Evolutionary conservation across 2,797 vertebrate genomes (phyloP).

Genomic region (Gymnodraco acuticeps): DNA sequence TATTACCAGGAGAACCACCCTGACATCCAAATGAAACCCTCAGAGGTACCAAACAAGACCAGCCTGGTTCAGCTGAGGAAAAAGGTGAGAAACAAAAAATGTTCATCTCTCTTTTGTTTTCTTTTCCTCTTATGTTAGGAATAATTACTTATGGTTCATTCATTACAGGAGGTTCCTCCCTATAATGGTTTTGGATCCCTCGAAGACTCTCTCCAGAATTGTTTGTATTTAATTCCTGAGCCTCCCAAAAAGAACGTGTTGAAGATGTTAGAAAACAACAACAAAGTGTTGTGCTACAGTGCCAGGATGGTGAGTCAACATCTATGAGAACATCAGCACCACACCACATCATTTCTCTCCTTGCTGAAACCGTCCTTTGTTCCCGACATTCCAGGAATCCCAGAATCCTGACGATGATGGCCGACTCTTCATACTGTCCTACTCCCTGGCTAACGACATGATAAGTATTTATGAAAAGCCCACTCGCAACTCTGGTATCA

Average conservation of each 20-base stretch:
- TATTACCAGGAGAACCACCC: constrained; percentile 89
- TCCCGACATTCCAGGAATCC: constrained; percentile 85
- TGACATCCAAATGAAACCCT: constrained; percentile 80
- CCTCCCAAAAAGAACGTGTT: constrained; percentile 87
- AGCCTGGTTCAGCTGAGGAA: constrained; percentile 57
- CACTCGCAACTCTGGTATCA: constrained; percentile 90
- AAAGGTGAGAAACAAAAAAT: constrained; percentile 77
- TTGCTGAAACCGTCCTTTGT: background rate
- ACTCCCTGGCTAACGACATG: constrained; percentile 88
- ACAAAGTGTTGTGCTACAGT: constrained; percentile 89
- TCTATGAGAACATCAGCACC: background rate
- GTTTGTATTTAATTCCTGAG: constrained; percentile 88
- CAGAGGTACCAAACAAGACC: constrained; percentile 74
- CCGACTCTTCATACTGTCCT: constrained; percentile 90
- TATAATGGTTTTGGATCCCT: constrained; percentile 93
- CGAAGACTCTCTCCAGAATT: constrained; percentile 95
- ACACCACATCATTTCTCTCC: background rate
- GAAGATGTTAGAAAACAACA: constrained; percentile 89
- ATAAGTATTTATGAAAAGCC: constrained; percentile 92
- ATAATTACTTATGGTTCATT: background rate
- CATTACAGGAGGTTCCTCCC: constrained; percentile 87
- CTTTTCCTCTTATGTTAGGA: background rate
- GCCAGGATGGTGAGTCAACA: constrained; percentile 86
- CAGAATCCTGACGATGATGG: constrained; percentile 84
- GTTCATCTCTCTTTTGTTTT: background rate